Evolutionary conservation across 1,140 invertebrate species (phyloP).

Genomic region (Diorhabda elongata): DNA sequence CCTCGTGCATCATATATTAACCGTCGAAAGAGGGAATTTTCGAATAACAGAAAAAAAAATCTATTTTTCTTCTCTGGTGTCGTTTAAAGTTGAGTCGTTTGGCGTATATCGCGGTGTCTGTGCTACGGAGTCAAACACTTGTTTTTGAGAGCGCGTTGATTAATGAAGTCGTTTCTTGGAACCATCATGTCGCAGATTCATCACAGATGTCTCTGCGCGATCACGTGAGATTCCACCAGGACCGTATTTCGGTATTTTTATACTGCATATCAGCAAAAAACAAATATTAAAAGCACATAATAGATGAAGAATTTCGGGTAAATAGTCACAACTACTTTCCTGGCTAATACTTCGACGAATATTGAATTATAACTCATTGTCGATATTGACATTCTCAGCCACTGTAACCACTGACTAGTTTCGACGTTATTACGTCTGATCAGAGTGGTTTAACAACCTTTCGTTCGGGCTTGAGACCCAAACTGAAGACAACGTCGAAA

Average conservation of each 20-base stretch:
- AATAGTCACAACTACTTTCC: too few species aligned
- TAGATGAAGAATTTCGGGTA: too few species aligned
- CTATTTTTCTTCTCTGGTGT: slow-evolving; percentile 17
- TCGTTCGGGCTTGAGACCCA: too few species aligned
- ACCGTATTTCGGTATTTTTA: neutral
- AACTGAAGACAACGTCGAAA: too few species aligned
- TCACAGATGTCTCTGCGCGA: slow-evolving; percentile 1
- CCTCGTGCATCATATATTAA: slow-evolving; percentile 2
- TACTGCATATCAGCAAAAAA: too few species aligned
- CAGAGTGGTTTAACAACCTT: too few species aligned
- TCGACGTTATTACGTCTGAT: too few species aligned
- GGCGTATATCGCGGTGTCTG: slow-evolving; percentile 14
- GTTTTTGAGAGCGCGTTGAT: slow-evolving; percentile 17
- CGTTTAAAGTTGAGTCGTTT: slow-evolving; percentile 17
- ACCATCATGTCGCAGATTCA: slow-evolving; percentile 13
- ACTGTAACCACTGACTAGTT: too few species aligned
- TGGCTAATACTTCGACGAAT: too few species aligned
- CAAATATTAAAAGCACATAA: too few species aligned
- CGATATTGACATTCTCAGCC: too few species aligned
- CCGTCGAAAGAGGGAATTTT: neutral
- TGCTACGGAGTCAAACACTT: slow-evolving; percentile 14
- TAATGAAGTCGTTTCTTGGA: slow-evolving; percentile 9
- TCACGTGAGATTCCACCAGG: neutral
- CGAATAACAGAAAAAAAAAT: slow-evolving; percentile 9
- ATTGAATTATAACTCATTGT: too few species aligned